A percentile compares a stretch with the other conserved stretches of the same genome.
These are phyloP conservation scores for Amyelois transitella DNA, from an alignment of 1,140 invertebrate species.

Conservation along the genomic window DNA sequence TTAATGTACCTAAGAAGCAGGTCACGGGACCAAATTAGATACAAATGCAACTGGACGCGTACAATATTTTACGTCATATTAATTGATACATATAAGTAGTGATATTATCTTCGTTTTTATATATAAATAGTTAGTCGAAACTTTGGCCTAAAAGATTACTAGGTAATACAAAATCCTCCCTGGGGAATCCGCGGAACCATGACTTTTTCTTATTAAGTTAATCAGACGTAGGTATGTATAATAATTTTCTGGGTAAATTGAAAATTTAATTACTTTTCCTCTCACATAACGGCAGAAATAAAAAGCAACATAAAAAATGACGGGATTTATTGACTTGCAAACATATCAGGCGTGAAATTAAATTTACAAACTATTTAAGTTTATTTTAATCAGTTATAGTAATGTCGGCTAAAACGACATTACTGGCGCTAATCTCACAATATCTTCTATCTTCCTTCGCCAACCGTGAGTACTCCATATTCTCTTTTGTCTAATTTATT, in stretches of 20 bases:
- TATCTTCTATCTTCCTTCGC: slow-evolving; percentile 20
- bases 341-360: slow-evolving; percentile 32
- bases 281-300: slow-evolving; percentile 6
- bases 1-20: too few species aligned
- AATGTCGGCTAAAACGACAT: slow-evolving; percentile 34
- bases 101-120: too few species aligned
- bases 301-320: slow-evolving; percentile 14
- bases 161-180: too few species aligned
- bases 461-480: slow-evolving; percentile 27
- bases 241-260: background rate
- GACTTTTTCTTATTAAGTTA: too few species aligned
- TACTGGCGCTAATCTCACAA: slow-evolving; percentile 33
- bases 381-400: slow-evolving; percentile 13
- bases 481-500: slow-evolving; percentile 10
- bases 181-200: too few species aligned
- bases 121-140: too few species aligned
- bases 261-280: slow-evolving; percentile 4
- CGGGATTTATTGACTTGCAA: slow-evolving; percentile 21
- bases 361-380: slow-evolving; percentile 17
- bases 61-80: too few species aligned
- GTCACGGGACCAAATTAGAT: too few species aligned
- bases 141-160: too few species aligned
- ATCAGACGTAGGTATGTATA: too few species aligned
- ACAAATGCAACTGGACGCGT: too few species aligned
- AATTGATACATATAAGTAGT: too few species aligned